Base-by-base conservation (phyloP, 2,888 invertebrate species). In the Mythimna albipuncta region DNA sequence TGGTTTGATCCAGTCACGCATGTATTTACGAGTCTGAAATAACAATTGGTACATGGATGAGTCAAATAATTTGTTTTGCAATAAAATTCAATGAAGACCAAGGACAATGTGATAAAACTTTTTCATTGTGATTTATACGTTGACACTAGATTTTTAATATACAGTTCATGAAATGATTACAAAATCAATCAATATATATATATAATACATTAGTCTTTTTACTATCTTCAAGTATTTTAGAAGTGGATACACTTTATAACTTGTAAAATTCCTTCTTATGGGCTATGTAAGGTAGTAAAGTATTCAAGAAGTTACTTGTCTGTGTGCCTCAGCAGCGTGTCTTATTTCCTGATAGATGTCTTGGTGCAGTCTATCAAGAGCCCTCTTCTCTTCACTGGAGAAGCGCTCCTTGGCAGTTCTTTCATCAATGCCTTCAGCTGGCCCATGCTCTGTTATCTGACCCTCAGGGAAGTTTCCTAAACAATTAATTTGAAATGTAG, bases 281-380 rank as follows among this genome's bases (percentile, higher is more conserved):
- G 11, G 6, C 32, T 19, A n/a, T 44, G 13, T 38, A 38, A 54
- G 16, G 5, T 21, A 19, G n/a, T 13, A 41, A 58, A 21, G 4
- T 1, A 54, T 35, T 50, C n/a, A n/a, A 54, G 69, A 26, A 72
- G 50, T 65, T 65, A 98, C 98, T 96, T 99, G 99, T 95, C 99
- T 97, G 93, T 99, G 99, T 61, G 99, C 99, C 93, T 99, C 99
- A 13, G 99, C 99, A 32, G 99, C 99, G 86, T 98, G 98, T 75
- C 99, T 97, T 69, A 99, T 98, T 94, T 99, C 99, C 89, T 98
- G 98, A 91, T 99, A 99, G 89, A 99, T 98, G 88, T 99, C 99
- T 87, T 98, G 98, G 85, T 99, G 98, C 95, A 99, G 97, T 87
- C 98, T 97, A 92, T 99, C 99, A 41, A 99, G 93, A 6, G 99